phyloP scores from a whole-genome alignment of 2,888 invertebrate species.

The Herminia tarsipennalis region DNA sequence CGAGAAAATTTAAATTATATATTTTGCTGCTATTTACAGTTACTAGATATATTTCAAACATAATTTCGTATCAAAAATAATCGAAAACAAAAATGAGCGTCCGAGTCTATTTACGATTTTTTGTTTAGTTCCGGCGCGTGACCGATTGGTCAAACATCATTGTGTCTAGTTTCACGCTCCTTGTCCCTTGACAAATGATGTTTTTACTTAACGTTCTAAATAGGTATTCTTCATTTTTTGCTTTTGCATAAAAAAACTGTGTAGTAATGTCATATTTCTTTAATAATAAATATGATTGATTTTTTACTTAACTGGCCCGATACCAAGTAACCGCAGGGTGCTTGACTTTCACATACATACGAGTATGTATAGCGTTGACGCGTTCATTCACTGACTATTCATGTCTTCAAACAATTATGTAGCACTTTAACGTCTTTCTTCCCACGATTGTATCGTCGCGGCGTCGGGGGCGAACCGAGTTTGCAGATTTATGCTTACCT shows the following conservation, averaged over 20 bases:
- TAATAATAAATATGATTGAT: constrained; percentile 26
- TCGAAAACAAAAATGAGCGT: constrained; percentile 39
- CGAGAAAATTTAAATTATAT: not conserved
- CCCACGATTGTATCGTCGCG: constrained; percentile 74
- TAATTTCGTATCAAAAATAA: constrained; percentile 35
- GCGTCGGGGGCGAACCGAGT: constrained; percentile 59
- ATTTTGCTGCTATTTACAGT: constrained; percentile 19
- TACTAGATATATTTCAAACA: constrained; percentile 32
- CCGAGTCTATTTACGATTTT: constrained; percentile 51
- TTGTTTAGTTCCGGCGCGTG: constrained; percentile 50
- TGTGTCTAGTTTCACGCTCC: constrained; percentile 62
- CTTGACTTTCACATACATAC: constrained; percentile 52
- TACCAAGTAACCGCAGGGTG: constrained; percentile 27
- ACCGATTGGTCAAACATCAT: constrained; percentile 62
- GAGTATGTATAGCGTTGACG: constrained; percentile 57
- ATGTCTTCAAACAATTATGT: constrained; percentile 73
- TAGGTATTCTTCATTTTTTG: constrained; percentile 33
- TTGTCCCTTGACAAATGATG: constrained; percentile 64
- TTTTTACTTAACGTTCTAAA: constrained; percentile 50
- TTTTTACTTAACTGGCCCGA: constrained; percentile 19
- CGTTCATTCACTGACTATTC: constrained; percentile 69
- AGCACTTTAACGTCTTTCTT: constrained; percentile 71
- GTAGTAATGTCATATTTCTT: constrained; percentile 18
- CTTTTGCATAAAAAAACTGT: constrained; percentile 21
- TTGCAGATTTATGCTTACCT: constrained; percentile 70